Evolutionary conservation across 2,888 invertebrate genomes (phyloP).

Genomic region (Torymus auratus): DNA sequence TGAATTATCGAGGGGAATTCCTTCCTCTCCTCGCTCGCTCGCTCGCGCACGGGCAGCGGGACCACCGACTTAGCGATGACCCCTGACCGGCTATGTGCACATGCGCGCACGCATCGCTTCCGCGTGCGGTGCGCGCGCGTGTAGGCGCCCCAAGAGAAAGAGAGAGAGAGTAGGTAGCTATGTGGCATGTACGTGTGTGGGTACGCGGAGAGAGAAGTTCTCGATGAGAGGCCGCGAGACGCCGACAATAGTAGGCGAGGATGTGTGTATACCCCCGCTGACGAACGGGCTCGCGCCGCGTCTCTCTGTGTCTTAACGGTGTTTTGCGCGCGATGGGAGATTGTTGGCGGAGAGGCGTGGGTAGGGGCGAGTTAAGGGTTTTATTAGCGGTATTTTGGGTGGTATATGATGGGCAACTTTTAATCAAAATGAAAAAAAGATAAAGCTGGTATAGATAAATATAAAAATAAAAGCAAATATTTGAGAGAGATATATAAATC

Average conservation of each 20-base stretch:
- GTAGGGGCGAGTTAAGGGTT: too few species aligned
- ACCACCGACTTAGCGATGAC: conserved; percentile 38
- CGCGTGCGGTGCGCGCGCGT: conserved; percentile 3
- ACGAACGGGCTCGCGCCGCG: conserved; percentile 7
- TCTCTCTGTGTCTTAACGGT: conserved; percentile 32
- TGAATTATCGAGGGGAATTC: conserved; percentile 39
- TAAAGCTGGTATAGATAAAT: too few species aligned
- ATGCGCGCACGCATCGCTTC: conserved; percentile 2
- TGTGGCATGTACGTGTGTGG: too few species aligned
- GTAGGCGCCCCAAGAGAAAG: too few species aligned
- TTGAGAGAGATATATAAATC: too few species aligned
- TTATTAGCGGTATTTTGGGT: background rate
- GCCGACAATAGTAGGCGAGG: conserved; percentile 11
- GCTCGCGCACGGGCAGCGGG: background rate
- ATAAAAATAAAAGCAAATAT: too few species aligned
- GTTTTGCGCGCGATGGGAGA: conserved; percentile 9
- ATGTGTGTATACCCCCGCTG: background rate
- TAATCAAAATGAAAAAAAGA: too few species aligned
- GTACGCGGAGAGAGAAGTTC: background rate
- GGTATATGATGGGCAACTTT: too few species aligned
- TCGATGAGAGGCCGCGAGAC: background rate
- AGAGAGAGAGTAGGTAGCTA: too few species aligned
- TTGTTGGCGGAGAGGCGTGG: background rate
- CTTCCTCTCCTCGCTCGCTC: background rate
- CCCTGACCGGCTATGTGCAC: conserved; percentile 30